A percentile compares a stretch with the other conserved stretches of the same genome.
phyloP scores from a whole-genome alignment of 1,140 invertebrate species.

The Helicoverpa zea region DNA sequence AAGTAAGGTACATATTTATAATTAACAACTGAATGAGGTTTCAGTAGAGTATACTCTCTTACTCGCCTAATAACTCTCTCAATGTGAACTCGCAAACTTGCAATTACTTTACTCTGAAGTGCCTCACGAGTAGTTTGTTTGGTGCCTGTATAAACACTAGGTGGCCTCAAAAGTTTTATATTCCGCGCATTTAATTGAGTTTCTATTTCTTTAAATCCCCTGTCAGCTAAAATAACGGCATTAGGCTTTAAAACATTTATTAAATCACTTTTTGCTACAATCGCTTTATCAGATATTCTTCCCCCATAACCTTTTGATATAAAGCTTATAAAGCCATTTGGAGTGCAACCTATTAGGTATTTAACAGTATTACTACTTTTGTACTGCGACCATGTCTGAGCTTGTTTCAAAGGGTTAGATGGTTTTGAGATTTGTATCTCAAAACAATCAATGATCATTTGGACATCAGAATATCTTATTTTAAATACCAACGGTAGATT shows the following conservation, averaged over 20 bases:
- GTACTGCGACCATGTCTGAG: conserved; percentile 44
- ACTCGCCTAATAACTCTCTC: conserved; percentile 28
- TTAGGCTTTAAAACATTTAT: conserved; percentile 12
- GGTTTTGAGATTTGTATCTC: conserved; percentile 8
- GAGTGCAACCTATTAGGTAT: conserved; percentile 42
- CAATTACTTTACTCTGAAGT: conserved; percentile 12
- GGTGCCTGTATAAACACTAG: conserved; percentile 1
- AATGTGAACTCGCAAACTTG: conserved; percentile 2
- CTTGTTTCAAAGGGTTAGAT: background rate
- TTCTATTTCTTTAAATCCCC: conserved; percentile 27
- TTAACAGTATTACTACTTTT: conserved; percentile 49
- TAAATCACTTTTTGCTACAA: conserved; percentile 23
- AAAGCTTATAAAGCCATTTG: conserved; percentile 47
- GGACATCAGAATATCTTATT: conserved; percentile 21
- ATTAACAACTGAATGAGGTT: conserved; percentile 15
- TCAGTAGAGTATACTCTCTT: conserved; percentile 14
- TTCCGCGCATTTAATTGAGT: background rate
- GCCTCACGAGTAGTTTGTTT: background rate
- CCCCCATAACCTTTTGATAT: conserved; percentile 48
- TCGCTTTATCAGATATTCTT: conserved; percentile 40
- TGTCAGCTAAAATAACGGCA: conserved; percentile 32
- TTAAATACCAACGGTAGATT: conserved; percentile 20
- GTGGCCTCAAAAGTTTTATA: conserved; percentile 16
- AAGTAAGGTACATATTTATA: background rate
- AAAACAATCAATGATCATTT: conserved; percentile 14